Evolutionary conservation across 2,113 vertebrate species (phyloP), one percentile per base, ranked within the genome.

Genomic region (Phasianus colchicus): DNA sequence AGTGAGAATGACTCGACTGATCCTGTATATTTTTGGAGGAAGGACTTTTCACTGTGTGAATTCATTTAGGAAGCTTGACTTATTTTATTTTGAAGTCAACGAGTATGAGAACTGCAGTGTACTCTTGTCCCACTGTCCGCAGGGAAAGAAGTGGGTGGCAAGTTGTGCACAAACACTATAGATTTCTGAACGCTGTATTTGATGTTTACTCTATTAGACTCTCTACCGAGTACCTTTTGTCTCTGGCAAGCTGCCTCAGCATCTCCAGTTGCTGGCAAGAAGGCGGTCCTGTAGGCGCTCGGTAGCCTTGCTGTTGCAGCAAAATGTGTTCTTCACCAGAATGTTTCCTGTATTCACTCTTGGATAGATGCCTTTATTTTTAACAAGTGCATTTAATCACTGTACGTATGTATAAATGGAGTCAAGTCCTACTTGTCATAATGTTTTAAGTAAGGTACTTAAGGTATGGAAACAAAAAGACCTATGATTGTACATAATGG

Each of bases 21-120:
- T 58, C 69, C 75, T 88, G 63, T 92, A 38, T 96, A 83, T 82
- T 58, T 94, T 86, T 89, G 72, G 83, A 95, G 74, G 76, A 90
- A 48, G 63, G 70, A 92, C 83, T 89, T 96, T 93, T 92, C 87
- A 75, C 94, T 94, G 76, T 94, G 92, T 93, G 94, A 96, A 91
- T 94, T 95, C 52, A 22, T 30, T 66, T 83, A 81, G 76, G 75
- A 86, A 95, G 79, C 57, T n/a, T 90, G 67, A 88, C 61, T 95
- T 43, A 77, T 36, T 81, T 88, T 89, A 71, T 89, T 86, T 74
- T 72, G 73, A 92, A 94, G 92, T 94, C 90, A 83, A 11, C 30
- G 79, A 67, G 43, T 71, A 38, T 60, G 85, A 74, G 78, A 79
- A 63, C 73, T 76, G 92, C 76, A 83, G 18, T 11, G 72, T 61